phyloP scores from a whole-genome alignment of 1,140 invertebrate genomes.

The Drosophila ogumai region DNA sequence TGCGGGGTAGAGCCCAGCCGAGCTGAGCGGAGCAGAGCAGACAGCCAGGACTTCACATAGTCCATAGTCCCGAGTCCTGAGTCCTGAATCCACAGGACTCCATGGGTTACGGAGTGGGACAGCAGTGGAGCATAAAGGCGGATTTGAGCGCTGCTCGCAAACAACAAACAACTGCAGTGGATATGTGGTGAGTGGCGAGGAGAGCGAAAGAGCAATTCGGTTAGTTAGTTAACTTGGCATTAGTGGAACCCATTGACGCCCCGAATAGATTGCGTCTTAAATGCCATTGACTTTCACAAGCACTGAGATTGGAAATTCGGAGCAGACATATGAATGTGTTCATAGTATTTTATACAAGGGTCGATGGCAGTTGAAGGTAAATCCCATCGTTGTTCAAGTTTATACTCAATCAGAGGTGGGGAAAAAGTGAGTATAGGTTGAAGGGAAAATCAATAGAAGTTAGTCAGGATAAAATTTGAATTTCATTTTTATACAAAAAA shows the following conservation, averaged over 20 bases:
- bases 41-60: constrained; percentile 1
- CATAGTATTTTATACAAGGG: constrained; percentile 9
- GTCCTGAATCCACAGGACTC: constrained; percentile 19
- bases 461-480: no score
- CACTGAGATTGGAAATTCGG: constrained; percentile 33
- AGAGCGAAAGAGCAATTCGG: constrained; percentile 30
- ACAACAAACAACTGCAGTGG: constrained; percentile 24
- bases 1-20: constrained; percentile 40
- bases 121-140: constrained; percentile 53
- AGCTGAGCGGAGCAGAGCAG: not conserved
- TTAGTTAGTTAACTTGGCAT: constrained; percentile 71
- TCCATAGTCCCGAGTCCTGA: constrained; percentile 1
- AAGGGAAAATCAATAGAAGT: no score
- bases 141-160: constrained; percentile 57
- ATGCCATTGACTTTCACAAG: constrained; percentile 29
- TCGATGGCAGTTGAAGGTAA: not conserved
- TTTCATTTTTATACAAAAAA: no score
- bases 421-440: no score
- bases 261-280: constrained; percentile 28
- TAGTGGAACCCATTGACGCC: constrained; percentile 54
- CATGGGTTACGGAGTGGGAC: not conserved
- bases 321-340: constrained; percentile 4
- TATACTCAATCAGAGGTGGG: no score
- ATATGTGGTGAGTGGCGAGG: constrained; percentile 3
- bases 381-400: not conserved